phyloP scores from a whole-genome alignment of 2,113 vertebrate genomes.

The Burhinus bistriatus region DNA sequence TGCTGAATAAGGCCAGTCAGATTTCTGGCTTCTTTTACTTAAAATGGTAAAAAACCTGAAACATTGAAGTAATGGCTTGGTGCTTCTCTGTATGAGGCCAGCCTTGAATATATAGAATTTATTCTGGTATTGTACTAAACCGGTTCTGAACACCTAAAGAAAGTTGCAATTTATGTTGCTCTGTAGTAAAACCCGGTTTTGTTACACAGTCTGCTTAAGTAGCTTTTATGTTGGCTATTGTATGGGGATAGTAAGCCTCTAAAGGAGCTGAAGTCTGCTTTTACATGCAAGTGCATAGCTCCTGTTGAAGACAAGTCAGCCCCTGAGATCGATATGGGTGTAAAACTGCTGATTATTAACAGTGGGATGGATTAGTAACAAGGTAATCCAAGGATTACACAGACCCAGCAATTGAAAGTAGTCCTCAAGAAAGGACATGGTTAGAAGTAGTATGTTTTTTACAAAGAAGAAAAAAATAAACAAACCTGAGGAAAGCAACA shows the following conservation, averaged over 20 bases:
- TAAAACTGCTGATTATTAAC: slow-evolving; percentile 29
- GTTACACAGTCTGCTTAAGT: neutral
- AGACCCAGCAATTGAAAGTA: neutral
- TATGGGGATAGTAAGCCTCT: neutral
- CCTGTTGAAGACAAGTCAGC: neutral
- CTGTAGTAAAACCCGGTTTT: neutral
- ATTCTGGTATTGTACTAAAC: neutral
- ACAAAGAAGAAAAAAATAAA: neutral
- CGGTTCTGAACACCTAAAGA: neutral
- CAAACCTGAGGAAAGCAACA: neutral
- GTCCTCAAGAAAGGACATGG: neutral
- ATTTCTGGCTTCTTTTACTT: neutral
- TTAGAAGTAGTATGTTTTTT: neutral
- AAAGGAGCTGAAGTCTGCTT: neutral
- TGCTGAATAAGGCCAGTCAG: neutral
- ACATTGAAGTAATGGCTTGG: neutral
- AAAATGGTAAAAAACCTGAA: neutral
- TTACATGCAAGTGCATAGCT: neutral
- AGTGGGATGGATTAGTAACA: neutral
- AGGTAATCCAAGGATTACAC: slow-evolving; percentile 39
- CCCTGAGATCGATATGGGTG: neutral
- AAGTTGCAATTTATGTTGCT: neutral
- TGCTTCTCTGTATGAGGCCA: neutral
- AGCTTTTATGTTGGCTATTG: neutral
- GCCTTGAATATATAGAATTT: neutral